These are phyloP conservation scores for Coremacera marginata DNA, from an alignment of 2,888 invertebrate genomes.

Conservation along the genomic window DNA sequence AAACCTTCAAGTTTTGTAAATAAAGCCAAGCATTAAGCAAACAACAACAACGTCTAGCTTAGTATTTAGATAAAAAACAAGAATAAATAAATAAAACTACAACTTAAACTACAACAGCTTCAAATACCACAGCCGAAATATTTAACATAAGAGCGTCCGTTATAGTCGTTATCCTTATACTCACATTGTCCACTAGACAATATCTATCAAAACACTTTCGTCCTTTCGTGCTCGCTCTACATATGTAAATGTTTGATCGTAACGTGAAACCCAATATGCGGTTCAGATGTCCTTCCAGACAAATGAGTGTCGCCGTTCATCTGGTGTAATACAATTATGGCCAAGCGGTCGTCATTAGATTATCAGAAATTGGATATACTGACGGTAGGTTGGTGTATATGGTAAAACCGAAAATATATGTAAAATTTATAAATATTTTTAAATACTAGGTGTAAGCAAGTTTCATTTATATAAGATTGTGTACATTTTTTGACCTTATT, in stretches of 20 bases:
- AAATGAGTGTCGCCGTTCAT: slow-evolving; percentile 69
- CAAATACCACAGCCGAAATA: neutral
- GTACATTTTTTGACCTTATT: too few species aligned
- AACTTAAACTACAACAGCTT: neutral
- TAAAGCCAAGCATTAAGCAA: neutral
- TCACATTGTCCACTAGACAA: slow-evolving; percentile 1
- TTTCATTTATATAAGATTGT: too few species aligned
- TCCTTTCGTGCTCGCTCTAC: neutral
- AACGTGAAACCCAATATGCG: slow-evolving; percentile 27
- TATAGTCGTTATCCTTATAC: neutral
- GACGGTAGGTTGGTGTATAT: slow-evolving; percentile 64
- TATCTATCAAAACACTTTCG: slow-evolving; percentile 32
- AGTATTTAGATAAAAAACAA: neutral
- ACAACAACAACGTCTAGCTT: neutral
- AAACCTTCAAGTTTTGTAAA: slow-evolving; percentile 20
- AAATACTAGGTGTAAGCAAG: too few species aligned
- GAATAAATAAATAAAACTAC: neutral
- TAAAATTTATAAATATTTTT: too few species aligned
- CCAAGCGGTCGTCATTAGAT: slow-evolving; percentile 69
- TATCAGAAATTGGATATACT: slow-evolving; percentile 70
- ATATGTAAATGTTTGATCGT: slow-evolving; percentile 42
- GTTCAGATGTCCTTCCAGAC: slow-evolving; percentile 62
- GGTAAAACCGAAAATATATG: too few species aligned
- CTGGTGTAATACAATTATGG: slow-evolving; percentile 71
- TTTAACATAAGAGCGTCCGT: slow-evolving; percentile 20